Percentiles rank a stretch among this genome's conserved stretches.
Conservation (phyloP, 1,140 invertebrate species). For the Ips nitidus region DNA sequence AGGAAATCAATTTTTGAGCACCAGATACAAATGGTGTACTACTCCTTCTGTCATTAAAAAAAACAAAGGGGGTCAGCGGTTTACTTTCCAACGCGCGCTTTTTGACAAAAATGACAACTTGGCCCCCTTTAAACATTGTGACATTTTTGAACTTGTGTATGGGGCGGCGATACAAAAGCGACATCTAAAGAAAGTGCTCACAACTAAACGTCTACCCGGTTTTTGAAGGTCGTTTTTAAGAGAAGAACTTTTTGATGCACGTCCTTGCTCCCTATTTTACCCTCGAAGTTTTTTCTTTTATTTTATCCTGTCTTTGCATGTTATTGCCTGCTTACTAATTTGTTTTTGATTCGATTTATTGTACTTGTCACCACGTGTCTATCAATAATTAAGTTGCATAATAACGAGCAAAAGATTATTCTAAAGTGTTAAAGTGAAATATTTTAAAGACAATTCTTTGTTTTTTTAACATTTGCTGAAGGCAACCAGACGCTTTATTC, state of each 20-base stretch:
- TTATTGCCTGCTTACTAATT: constrained; percentile 59
- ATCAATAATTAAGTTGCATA: background rate
- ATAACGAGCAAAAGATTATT: no score
- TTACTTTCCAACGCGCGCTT: constrained; percentile 13
- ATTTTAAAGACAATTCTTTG: no score
- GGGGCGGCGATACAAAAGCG: constrained; percentile 61
- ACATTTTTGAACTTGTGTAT: constrained; percentile 72
- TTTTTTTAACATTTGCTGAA: no score
- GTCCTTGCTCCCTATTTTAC: constrained; percentile 52
- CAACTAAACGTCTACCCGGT: constrained; percentile 56
- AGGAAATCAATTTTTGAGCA: constrained; percentile 23
- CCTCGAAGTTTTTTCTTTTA: constrained; percentile 42
- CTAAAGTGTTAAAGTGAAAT: no score
- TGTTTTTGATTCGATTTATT: constrained; percentile 53
- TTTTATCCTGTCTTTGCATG: constrained; percentile 53
- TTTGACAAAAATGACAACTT: constrained; percentile 18
- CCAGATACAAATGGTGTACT: constrained; percentile 1
- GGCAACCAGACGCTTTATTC: no score
- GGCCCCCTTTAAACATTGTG: constrained; percentile 55
- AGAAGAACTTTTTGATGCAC: constrained; percentile 51
- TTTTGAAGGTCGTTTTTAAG: constrained; percentile 61
- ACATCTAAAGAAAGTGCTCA: constrained; percentile 33
- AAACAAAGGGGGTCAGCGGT: background rate
- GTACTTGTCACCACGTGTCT: constrained; percentile 7
- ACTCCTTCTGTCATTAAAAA: constrained; percentile 19